Percentiles rank a stretch among this genome's conserved stretches.
Conservation (phyloP, 92 coral and sea anemone species). For the Diadumene lineata region DNA sequence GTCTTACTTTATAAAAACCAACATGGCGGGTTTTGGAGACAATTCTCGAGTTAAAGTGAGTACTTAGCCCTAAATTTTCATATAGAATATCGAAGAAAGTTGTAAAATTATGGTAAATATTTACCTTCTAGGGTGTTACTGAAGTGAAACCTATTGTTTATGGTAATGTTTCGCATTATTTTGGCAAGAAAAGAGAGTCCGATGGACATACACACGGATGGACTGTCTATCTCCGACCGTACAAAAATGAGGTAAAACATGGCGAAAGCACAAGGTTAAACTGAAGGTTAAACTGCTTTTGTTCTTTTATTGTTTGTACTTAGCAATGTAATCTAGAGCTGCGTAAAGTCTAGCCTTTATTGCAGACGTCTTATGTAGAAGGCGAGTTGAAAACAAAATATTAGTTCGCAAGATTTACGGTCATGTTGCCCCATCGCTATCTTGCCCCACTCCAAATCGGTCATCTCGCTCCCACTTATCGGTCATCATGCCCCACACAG, state of each 20-base stretch:
- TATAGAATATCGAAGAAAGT: not conserved
- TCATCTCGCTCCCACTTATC: no score
- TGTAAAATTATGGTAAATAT: not conserved
- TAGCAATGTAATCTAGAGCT: no score
- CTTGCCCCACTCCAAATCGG: no score
- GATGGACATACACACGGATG: conserved; percentile 99
- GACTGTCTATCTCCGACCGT: conserved; percentile 89
- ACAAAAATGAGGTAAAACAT: conserved; percentile 36
- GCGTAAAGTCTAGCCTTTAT: no score
- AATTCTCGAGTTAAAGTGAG: conserved; percentile 95
- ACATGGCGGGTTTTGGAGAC: conserved; percentile 96
- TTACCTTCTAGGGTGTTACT: conserved; percentile 71
- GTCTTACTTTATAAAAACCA: conserved; percentile 17
- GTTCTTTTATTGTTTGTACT: no score
- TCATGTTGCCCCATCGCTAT: no score
- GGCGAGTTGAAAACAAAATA: no score
- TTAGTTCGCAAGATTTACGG: no score
- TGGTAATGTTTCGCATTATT: conserved; percentile 95
- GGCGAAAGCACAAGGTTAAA: not conserved
- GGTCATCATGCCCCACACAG: no score
- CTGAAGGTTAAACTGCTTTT: not conserved
- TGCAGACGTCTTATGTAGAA: no score
- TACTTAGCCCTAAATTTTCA: not conserved
- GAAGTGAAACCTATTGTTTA: conserved; percentile 84
- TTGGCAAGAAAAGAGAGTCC: conserved; percentile 94